Evolutionary conservation across 2,888 invertebrate genomes (phyloP).

Genomic region (Mythimna ferrago): DNA sequence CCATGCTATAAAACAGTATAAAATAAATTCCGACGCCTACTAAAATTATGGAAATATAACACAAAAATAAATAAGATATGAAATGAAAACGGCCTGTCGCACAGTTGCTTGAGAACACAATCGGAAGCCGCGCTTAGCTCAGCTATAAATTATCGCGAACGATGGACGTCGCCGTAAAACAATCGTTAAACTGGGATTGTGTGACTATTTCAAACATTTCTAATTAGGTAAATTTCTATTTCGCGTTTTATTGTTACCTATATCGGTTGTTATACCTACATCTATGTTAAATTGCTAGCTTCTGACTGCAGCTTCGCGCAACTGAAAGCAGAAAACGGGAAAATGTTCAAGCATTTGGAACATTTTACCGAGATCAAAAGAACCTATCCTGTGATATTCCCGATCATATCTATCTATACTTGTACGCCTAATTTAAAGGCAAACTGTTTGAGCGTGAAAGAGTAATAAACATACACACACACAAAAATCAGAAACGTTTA

Average conservation of each 20-base stretch:
- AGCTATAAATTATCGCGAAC: conserved; percentile 81
- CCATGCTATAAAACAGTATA: conserved; percentile 25
- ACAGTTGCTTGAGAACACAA: conserved; percentile 62
- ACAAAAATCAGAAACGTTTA: too few species aligned
- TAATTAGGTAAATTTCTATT: conserved; percentile 43
- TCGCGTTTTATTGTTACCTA: conserved; percentile 21
- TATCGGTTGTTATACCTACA: neutral
- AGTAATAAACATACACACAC: too few species aligned
- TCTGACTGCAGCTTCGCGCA: too few species aligned
- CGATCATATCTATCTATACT: too few species aligned
- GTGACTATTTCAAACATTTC: conserved; percentile 63
- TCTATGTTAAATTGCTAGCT: too few species aligned
- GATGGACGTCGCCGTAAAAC: conserved; percentile 79
- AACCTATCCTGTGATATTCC: too few species aligned
- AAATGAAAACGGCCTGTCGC: conserved; percentile 61
- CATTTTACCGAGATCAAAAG: too few species aligned
- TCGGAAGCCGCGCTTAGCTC: conserved; percentile 77
- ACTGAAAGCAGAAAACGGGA: too few species aligned
- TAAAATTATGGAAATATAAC: conserved; percentile 54
- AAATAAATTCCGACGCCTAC: conserved; percentile 37
- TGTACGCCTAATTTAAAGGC: too few species aligned
- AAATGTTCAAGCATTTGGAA: too few species aligned
- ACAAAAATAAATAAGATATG: conserved; percentile 58
- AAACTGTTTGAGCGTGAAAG: too few species aligned
- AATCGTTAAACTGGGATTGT: conserved; percentile 83